Evolutionary conservation across 1,140 invertebrate species (phyloP), one percentile per base, ranked within the genome.

Genomic region (Pomacea maculata): DNA sequence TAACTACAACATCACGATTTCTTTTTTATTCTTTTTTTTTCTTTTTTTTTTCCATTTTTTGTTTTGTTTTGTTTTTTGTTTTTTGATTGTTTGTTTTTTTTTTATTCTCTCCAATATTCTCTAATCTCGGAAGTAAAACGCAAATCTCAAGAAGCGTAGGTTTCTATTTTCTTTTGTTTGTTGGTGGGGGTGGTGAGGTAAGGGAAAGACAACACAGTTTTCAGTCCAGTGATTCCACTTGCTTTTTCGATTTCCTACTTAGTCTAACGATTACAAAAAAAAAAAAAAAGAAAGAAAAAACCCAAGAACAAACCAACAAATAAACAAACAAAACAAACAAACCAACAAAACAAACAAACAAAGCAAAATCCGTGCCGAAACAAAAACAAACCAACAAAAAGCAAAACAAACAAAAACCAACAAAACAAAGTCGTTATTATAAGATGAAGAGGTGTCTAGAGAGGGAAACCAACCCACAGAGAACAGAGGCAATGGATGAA

Each of bases 361-460:
- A 65, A 65, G 2, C 2, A 4, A 65, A 2, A n/a, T 4, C 2
- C 17, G 0, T 25, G 25, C 25, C 25, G 0, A 65, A 65, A 65
- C 2, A 65, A 3, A 65, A 65, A 65, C 17, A 65, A 17, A 65
- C 17, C 5, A 65, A 65, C 17, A 65, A 65, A 65, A 2, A n/a
- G 0, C 2, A 3, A 65, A 65, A 3, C 17, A 65, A n/a, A 65
- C 17, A 65, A 65, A 1, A 65, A 65, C 15, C 2, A n/a, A 65
- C 17, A n/a, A 65, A 65, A 65, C 17, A n/a, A 65, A 65, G 3
- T 45, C 6, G 34, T 6, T 45, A 45, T 61, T 61, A 45, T 71
- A 54, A 79, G 68, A 72, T 45, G 67, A 61, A 77, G 0, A 54
- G 73, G 74, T 11, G 63, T 54, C 29, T 71, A 65, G 79, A 75